These are phyloP conservation scores for Sthenelais limicola DNA, from an alignment of 2,888 invertebrate species.

Conservation along the genomic window DNA sequence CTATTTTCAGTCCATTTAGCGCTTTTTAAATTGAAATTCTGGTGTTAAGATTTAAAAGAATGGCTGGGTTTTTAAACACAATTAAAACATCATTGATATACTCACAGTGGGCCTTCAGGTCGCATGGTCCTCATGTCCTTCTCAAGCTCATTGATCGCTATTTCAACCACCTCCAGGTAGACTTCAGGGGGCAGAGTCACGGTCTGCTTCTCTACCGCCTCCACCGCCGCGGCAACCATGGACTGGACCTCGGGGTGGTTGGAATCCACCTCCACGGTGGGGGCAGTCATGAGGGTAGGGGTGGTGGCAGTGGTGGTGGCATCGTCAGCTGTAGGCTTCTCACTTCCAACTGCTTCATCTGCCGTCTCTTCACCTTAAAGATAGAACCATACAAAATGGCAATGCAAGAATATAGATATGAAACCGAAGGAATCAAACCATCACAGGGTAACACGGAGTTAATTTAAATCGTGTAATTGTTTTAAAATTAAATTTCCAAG, in stretches of 20 bases:
- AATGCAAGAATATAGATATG: too few relatives aligned
- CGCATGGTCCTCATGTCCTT: constrained; percentile 59
- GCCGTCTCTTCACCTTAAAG: constrained; percentile 82
- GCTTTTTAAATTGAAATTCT: too few relatives aligned
- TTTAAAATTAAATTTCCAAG: too few relatives aligned
- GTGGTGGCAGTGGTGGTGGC: constrained; percentile 4
- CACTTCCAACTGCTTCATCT: constrained; percentile 27
- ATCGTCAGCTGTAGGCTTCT: constrained; percentile 25
- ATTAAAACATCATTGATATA: constrained; percentile 1
- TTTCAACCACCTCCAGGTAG: constrained; percentile 66
- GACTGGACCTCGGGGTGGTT: constrained; percentile 68
- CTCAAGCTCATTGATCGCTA: constrained; percentile 65
- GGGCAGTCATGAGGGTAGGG: constrained; percentile 40
- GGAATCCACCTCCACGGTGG: constrained; percentile 57
- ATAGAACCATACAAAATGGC: too few relatives aligned
- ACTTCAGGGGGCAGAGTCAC: constrained; percentile 61
- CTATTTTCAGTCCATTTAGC: too few relatives aligned
- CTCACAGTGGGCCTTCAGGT: constrained; percentile 68
- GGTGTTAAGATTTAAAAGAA: too few relatives aligned
- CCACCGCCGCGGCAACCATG: constrained; percentile 66
- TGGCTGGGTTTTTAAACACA: neutral
- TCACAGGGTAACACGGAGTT: too few relatives aligned
- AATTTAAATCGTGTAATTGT: too few relatives aligned
- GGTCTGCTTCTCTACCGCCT: constrained; percentile 60
- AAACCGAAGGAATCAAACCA: too few relatives aligned